Evolutionary conservation across 2,113 vertebrate genomes (phyloP).

Genomic region (Halichoerus grypus): DNA sequence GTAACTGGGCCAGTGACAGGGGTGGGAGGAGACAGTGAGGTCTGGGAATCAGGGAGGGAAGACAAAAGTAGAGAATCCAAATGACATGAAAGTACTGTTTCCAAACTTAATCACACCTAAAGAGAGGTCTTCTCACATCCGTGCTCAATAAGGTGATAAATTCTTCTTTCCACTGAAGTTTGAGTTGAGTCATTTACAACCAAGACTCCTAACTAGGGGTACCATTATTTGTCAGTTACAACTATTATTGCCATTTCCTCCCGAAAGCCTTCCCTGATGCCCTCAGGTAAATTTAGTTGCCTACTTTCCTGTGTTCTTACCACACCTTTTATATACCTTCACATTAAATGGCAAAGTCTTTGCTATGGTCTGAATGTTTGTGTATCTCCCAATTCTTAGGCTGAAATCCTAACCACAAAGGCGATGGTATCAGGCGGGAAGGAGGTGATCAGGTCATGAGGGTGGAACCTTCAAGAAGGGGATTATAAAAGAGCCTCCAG

Average conservation of each 20-base stretch:
- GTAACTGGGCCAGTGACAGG: background rate
- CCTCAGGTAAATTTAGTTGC: background rate
- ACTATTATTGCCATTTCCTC: background rate
- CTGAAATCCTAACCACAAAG: background rate
- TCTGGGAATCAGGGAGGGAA: background rate
- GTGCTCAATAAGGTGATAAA: background rate
- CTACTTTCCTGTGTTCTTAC: background rate
- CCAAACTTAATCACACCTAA: background rate
- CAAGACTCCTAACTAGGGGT: background rate
- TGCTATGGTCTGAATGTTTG: background rate
- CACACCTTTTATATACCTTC: background rate
- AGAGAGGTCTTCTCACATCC: background rate
- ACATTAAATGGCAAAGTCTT: background rate
- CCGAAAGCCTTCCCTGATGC: background rate
- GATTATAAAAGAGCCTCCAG: background rate
- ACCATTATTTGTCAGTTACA: background rate
- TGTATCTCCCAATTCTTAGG: background rate
- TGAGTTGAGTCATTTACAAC: background rate
- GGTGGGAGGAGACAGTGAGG: background rate
- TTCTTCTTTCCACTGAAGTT: background rate
- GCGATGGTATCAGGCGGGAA: background rate
- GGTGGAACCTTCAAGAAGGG: background rate
- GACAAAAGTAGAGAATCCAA: background rate
- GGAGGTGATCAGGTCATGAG: background rate
- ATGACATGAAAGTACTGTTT: background rate